Evolutionary conservation across 2,888 invertebrate species (phyloP).

Genomic region (Nomada fabriciana): DNA sequence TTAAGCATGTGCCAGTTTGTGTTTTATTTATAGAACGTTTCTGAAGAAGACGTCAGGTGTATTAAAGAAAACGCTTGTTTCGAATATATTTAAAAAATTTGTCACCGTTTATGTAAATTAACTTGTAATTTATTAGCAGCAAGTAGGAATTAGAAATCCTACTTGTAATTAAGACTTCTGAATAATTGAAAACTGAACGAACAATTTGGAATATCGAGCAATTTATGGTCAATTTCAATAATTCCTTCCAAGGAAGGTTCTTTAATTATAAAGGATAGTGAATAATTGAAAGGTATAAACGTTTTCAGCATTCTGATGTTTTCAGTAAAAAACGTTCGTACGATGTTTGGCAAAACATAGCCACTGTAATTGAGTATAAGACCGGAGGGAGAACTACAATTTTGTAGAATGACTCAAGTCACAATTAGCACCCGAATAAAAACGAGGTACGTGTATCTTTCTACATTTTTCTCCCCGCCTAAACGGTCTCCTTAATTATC

Average conservation of each 20-base stretch:
- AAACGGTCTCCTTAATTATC: background rate
- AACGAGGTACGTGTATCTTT: background rate
- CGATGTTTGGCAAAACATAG: background rate
- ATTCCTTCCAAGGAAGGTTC: background rate
- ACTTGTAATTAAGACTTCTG: background rate
- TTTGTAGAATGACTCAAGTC: slow-evolving; percentile 11
- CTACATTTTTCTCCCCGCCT: background rate
- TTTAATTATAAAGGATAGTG: no score
- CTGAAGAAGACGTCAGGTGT: no score
- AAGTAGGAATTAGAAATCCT: background rate
- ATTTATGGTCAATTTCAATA: background rate
- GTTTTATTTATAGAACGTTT: no score
- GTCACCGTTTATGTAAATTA: no score
- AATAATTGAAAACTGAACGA: background rate
- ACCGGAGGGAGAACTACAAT: background rate
- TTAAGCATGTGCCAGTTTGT: no score
- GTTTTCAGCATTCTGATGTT: background rate
- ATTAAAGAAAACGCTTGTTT: no score
- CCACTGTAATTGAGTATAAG: background rate
- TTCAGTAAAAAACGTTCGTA: background rate
- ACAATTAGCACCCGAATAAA: slow-evolving; percentile 21
- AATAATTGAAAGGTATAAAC: background rate
- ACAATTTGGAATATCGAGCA: background rate
- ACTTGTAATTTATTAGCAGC: no score
- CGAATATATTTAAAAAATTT: no score